These are phyloP conservation scores for Sussaba pulchella DNA, from an alignment of 2,888 invertebrate species.

Conservation along the genomic window DNA sequence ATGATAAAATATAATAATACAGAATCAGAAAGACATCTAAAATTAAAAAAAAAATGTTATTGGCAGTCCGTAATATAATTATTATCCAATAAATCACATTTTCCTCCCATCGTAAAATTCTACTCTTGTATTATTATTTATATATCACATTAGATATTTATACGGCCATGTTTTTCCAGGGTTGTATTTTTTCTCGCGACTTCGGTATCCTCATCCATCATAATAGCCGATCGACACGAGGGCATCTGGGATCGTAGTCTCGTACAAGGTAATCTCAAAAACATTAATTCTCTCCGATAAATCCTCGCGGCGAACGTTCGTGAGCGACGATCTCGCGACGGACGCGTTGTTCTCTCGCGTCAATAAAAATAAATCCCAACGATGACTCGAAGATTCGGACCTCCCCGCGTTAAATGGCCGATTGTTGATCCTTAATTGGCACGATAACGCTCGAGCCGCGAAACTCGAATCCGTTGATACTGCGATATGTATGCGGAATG, in stretches of 20 bases:
- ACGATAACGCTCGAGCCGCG: constrained; percentile 32
- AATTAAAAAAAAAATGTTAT: too few species aligned
- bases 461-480: constrained; percentile 32
- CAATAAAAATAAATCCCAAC: not conserved
- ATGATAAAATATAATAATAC: too few species aligned
- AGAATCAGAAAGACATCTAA: too few species aligned
- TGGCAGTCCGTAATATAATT: too few species aligned
- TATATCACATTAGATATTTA: not conserved
- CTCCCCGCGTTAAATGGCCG: constrained; percentile 20
- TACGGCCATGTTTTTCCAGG: not conserved
- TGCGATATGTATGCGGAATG: constrained; percentile 51
- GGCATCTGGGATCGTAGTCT: constrained; percentile 95
- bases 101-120: too few species aligned
- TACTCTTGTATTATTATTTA: too few species aligned
- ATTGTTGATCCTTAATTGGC: constrained; percentile 60
- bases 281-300: too few species aligned
- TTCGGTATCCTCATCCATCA: constrained; percentile 92
- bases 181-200: constrained; percentile 94
- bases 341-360: not conserved
- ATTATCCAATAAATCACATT: too few species aligned
- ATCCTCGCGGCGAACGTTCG: too few species aligned
- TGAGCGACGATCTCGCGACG: constrained; percentile 16
- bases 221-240: constrained; percentile 92
- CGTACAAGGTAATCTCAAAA: constrained; percentile 87
- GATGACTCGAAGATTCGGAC: constrained; percentile 16